Evolutionary conservation across 2,888 invertebrate genomes (phyloP), one percentile per base, ranked within the genome.

Genomic region (Dicyrtoma fusca): DNA sequence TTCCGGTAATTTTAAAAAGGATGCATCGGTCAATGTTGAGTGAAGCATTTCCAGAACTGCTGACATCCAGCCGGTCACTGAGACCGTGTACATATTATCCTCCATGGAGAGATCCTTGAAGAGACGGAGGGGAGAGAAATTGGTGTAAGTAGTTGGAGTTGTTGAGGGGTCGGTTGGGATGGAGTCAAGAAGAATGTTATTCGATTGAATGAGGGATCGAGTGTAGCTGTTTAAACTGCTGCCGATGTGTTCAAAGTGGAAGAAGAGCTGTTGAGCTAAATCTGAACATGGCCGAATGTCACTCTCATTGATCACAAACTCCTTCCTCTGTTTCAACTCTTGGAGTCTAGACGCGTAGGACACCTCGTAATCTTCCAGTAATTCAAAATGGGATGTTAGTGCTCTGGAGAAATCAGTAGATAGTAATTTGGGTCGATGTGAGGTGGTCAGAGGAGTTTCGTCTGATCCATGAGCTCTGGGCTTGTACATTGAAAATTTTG

Each of bases 191-290:
- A 62, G 14, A 3, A n/a, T 2, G 17, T 51, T 34, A n/a, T 47
- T n/a, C 13, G 5, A 17, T 8, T 21, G 17, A 21, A 49, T n/a
- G 17, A 69, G 45, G 17, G 47, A 19, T 25, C 44, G 61, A 23
- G 34, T 61, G 53, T 47, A 70, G 19, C 19, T 26, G 17, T 62
- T 61, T 34, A 70, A 23, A 17, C 53, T 51, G 14, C 34, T 19
- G 34, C 61, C 70, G 13, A 70, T 62, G 21, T 70, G 70, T 42
- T 62, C 70, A 51, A 51, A 53, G 21, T 51, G 44, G 42, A 62
- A 70, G 23, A 62, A 70, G 8, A 70, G 34, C 42, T 70, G 70
- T 47, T 70, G 70, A 5, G 70, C 51, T 14, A 70, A 42, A 53
- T 70, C 70, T 4, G 70, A 25, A 21, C 70, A 70, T 1, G 17